Conservation (phyloP, 2,797 vertebrate genomes). For the Karalla daura region DNA sequence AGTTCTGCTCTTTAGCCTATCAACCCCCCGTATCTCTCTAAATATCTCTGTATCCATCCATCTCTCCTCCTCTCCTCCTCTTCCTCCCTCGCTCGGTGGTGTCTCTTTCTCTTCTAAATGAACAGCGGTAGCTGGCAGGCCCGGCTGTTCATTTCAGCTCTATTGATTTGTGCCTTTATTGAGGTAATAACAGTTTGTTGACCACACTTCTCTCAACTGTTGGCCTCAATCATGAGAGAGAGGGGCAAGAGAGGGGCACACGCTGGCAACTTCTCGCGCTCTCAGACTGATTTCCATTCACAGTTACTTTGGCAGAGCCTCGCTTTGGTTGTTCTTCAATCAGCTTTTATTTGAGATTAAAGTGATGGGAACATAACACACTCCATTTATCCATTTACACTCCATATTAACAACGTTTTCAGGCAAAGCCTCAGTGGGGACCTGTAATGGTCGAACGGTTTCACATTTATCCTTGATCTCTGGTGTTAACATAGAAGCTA, state of each 20-base stretch:
- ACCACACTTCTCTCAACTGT: constrained; percentile 90
- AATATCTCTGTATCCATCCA: constrained; percentile 74
- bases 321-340: constrained; percentile 34
- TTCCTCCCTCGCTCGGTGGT: constrained; percentile 51
- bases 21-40: constrained; percentile 76
- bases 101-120: constrained; percentile 90
- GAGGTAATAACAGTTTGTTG: constrained; percentile 95
- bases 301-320: constrained; percentile 15
- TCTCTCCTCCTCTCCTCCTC: constrained; percentile 53
- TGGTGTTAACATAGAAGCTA: too few species aligned
- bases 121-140: constrained; percentile 90
- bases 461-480: too few species aligned
- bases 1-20: constrained; percentile 80
- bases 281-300: constrained; percentile 59
- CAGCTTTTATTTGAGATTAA: constrained; percentile 40
- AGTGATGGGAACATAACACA: constrained; percentile 47
- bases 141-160: constrained; percentile 93
- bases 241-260: constrained; percentile 58
- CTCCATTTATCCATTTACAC: too few species aligned
- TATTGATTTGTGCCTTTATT: constrained; percentile 95
- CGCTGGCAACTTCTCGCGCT: constrained; percentile 60
- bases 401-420: too few species aligned
- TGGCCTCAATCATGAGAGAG: constrained; percentile 89
- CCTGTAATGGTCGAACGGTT: too few species aligned
- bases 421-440: too few species aligned